A percentile compares a stretch with the other conserved stretches of the same genome.
phyloP scores from a whole-genome alignment of 37 sponge, comb jelly and placozoan genomes.

The Ephydatia muelleri region DNA sequence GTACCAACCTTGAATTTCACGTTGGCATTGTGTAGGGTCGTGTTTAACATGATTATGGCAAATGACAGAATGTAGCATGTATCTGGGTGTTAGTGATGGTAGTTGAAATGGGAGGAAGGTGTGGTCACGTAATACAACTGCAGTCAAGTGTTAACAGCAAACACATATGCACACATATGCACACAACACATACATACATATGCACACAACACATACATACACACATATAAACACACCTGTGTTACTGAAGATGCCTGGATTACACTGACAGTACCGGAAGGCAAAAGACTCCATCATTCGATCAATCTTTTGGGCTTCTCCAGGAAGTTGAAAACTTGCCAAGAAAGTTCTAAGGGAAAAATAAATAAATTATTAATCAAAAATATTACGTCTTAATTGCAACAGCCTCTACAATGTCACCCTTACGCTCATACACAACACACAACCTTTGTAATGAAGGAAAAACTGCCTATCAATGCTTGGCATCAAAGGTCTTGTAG shows the following conservation, averaged over 20 bases:
- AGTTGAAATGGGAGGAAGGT: background rate
- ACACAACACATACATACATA: too few relatives aligned
- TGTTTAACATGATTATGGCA: conserved; percentile 95
- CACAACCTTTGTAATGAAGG: too few relatives aligned
- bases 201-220: too few relatives aligned
- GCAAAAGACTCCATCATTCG: conserved; percentile 98
- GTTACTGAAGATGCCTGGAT: conserved; percentile 75
- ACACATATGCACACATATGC: background rate
- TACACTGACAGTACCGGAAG: conserved; percentile 74
- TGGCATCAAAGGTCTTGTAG: too few relatives aligned
- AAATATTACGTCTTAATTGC: too few relatives aligned
- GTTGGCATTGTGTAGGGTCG: conserved; percentile 89
- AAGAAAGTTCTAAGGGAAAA: conserved; percentile 62
- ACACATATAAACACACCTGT: conserved; percentile 50
- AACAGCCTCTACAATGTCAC: too few relatives aligned
- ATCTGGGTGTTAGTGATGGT: conserved; percentile 40
- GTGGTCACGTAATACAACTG: background rate
- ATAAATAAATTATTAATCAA: too few relatives aligned
- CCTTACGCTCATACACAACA: too few relatives aligned
- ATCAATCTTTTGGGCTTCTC: conserved; percentile 95
- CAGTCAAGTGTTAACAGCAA: background rate
- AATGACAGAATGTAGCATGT: conserved; percentile 93
- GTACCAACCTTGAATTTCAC: conserved; percentile 79
- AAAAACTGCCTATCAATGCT: too few relatives aligned
- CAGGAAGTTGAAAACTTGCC: conserved; percentile 85